Conservation (phyloP, 2,888 invertebrate species). For the Cabera pusaria region DNA sequence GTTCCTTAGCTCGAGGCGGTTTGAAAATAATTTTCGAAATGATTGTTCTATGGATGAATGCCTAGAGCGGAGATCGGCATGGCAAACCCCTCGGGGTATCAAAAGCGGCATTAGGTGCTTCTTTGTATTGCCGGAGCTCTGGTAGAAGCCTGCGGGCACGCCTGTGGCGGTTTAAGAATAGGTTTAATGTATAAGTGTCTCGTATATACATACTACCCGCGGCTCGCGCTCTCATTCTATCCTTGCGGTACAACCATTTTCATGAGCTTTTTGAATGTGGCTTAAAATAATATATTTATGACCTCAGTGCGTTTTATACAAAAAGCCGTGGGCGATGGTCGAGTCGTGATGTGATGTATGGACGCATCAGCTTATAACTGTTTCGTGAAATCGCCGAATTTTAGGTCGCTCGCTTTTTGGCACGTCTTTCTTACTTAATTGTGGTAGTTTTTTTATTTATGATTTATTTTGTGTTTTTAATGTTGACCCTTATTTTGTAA, state of each 20-base stretch:
- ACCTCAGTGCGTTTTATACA: conserved; percentile 44
- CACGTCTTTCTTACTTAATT: too few species aligned
- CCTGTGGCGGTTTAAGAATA: too few species aligned
- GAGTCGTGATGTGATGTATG: conserved; percentile 43
- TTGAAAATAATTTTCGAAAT: conserved; percentile 75
- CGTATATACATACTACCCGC: too few species aligned
- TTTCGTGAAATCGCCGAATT: conserved; percentile 25
- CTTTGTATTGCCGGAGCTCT: conserved; percentile 44
- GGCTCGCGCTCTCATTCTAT: conserved; percentile 30
- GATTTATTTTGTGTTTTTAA: too few species aligned
- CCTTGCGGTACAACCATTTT: conserved; percentile 36
- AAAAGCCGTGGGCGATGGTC: conserved; percentile 42
- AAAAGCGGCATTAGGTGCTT: conserved; percentile 56
- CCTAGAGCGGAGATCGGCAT: conserved; percentile 41
- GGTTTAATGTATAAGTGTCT: too few species aligned
- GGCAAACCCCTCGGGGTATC: conserved; percentile 46
- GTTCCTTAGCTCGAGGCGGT: conserved; percentile 47
- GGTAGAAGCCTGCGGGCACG: conserved; percentile 33
- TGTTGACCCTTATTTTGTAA: too few species aligned
- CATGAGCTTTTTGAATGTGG: conserved; percentile 45
- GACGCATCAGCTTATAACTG: conserved; percentile 16
- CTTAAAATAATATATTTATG: conserved; percentile 58
- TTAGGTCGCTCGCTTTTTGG: too few species aligned
- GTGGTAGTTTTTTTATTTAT: too few species aligned
- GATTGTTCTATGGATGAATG: conserved; percentile 74